These are phyloP conservation scores for Crotalus viridis DNA, from an alignment of 2,113 vertebrate genomes.

Conservation along the genomic window DNA sequence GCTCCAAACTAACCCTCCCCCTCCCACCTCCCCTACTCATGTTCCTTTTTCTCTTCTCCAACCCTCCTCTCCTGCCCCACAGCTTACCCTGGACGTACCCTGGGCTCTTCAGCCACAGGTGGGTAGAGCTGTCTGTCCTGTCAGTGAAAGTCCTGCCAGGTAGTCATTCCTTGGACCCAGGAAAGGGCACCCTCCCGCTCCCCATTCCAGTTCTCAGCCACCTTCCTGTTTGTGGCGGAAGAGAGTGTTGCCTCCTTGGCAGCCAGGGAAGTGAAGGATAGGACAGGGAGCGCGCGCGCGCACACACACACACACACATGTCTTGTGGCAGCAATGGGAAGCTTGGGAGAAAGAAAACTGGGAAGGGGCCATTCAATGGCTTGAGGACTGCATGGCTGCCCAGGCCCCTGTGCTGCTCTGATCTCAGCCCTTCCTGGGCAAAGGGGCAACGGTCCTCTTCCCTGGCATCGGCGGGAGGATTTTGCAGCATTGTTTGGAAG, in stretches of 20 bases:
- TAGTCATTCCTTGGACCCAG: not conserved
- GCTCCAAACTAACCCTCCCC: slow-evolving; percentile 5
- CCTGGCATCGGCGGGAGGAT: not conserved
- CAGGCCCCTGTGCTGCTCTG: not conserved
- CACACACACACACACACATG: too few species aligned
- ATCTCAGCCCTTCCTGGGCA: not conserved
- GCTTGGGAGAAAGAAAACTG: not conserved
- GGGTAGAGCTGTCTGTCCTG: slow-evolving; percentile 80
- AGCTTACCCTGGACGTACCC: slow-evolving; percentile 91
- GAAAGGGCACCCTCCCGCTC: not conserved
- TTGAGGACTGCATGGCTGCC: not conserved
- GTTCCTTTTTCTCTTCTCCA: slow-evolving; percentile 68
- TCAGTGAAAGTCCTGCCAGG: slow-evolving; percentile 61
- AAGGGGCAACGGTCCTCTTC: not conserved
- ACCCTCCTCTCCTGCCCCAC: slow-evolving; percentile 72
- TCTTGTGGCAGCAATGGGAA: not conserved
- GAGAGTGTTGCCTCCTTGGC: not conserved
- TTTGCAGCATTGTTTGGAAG: not conserved
- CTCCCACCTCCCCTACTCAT: slow-evolving; percentile 53
- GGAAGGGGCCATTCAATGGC: not conserved
- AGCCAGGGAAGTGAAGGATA: not conserved
- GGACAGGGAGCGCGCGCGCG: not conserved
- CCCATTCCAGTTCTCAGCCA: not conserved
- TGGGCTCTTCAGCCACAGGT: slow-evolving; percentile 90
- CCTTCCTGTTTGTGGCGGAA: not conserved